These are phyloP conservation scores for Doris montereyensis DNA, from an alignment of 2,888 invertebrate genomes.

Conservation along the genomic window DNA sequence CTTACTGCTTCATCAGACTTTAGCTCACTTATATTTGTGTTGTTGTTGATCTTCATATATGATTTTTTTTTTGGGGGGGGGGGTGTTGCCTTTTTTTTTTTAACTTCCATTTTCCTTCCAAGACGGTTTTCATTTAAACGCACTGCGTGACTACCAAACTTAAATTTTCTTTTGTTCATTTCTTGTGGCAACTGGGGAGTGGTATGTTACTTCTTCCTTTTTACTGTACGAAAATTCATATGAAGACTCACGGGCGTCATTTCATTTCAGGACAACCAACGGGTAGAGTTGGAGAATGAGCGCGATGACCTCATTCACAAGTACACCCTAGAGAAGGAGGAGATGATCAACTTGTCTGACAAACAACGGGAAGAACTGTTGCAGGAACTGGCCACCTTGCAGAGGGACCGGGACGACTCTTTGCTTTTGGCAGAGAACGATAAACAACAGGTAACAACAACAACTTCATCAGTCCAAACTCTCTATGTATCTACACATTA, in stretches of 20 bases:
- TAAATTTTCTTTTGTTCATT: background rate
- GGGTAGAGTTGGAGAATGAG: conserved; percentile 67
- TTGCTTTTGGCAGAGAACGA: conserved; percentile 93
- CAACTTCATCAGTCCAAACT: too few relatives aligned
- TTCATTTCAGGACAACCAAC: conserved; percentile 68
- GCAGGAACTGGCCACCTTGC: conserved; percentile 86
- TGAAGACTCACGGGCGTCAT: too few relatives aligned
- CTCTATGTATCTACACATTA: too few relatives aligned
- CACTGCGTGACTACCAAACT: too few relatives aligned
- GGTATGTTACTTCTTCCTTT: background rate
- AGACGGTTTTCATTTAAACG: too few relatives aligned
- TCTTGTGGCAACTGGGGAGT: background rate
- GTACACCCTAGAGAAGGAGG: conserved; percentile 67
- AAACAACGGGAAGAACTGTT: conserved; percentile 86
- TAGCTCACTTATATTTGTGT: too few relatives aligned
- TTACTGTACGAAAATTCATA: background rate
- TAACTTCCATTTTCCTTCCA: too few relatives aligned
- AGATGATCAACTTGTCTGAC: conserved; percentile 76
- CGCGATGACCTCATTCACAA: conserved; percentile 68
- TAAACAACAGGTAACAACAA: conserved; percentile 93
- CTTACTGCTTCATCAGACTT: too few relatives aligned
- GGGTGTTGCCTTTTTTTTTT: too few relatives aligned
- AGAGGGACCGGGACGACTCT: conserved; percentile 92
- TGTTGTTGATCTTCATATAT: too few relatives aligned
- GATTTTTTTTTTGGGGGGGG: too few relatives aligned